Evolutionary conservation across 2,797 vertebrate genomes (phyloP).

Genomic region (Glossophaga mutica): DNA sequence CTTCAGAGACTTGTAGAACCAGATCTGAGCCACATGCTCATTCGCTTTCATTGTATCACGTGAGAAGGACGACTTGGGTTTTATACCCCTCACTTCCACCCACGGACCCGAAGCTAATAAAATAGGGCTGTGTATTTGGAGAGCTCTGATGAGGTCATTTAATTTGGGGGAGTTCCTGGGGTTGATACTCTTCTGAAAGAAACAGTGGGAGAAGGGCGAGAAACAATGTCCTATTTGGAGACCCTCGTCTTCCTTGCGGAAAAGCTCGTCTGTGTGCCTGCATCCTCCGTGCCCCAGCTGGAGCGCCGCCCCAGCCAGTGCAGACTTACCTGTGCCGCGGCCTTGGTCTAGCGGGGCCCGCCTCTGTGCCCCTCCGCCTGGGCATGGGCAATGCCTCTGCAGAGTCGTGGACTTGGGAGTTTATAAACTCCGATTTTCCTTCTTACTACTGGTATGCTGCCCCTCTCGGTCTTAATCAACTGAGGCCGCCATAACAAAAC

Average conservation of each 20-base stretch:
- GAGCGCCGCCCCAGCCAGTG: accelerated
- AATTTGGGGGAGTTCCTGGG: neutral
- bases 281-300: accelerated
- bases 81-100: neutral
- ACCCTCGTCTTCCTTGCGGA: neutral
- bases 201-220: neutral
- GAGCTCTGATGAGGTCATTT: neutral
- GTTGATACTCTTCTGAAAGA: neutral
- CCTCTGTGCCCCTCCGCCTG: neutral
- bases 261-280: neutral
- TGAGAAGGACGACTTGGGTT: neutral
- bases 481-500: neutral
- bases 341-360: neutral
- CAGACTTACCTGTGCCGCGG: accelerated
- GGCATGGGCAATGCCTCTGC: neutral
- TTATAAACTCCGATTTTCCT: neutral
- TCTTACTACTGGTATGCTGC: neutral
- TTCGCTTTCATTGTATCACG: neutral
- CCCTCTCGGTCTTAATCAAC: neutral
- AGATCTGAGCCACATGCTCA: neutral
- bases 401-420: neutral
- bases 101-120: neutral
- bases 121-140: neutral
- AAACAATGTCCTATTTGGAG: neutral
- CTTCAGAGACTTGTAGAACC: neutral